Conservation (phyloP, 2,888 invertebrate genomes). For the Abscondita cerata region DNA sequence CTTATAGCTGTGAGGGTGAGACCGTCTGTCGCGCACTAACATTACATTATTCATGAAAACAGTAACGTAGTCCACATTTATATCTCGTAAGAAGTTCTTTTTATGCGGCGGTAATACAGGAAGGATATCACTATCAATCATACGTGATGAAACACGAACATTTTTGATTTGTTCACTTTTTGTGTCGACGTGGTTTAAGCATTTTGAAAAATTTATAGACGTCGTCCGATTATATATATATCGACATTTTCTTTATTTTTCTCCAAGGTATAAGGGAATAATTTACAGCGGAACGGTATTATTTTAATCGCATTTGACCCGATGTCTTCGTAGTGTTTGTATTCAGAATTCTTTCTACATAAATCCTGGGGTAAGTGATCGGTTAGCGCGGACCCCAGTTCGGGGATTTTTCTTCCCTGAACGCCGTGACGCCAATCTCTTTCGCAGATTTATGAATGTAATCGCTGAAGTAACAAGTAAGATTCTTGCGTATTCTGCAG, state of each 20-base stretch:
- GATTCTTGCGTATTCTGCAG: slow-evolving; percentile 39
- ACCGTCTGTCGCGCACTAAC: slow-evolving; percentile 54
- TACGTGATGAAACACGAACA: slow-evolving; percentile 31
- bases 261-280: slow-evolving; percentile 10
- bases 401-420: slow-evolving; percentile 57
- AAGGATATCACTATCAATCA: slow-evolving; percentile 50
- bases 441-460: slow-evolving; percentile 59
- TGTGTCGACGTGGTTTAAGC: neutral
- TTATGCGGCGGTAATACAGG: slow-evolving; percentile 40
- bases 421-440: slow-evolving; percentile 54
- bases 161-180: slow-evolving; percentile 26
- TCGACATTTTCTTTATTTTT: slow-evolving; percentile 9
- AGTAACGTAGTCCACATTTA: slow-evolving; percentile 53
- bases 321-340: slow-evolving; percentile 50
- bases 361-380: slow-evolving; percentile 60
- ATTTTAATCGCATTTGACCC: slow-evolving; percentile 40
- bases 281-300: slow-evolving; percentile 21
- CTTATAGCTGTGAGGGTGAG: slow-evolving; percentile 48
- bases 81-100: slow-evolving; percentile 52
- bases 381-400: slow-evolving; percentile 59
- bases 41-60: slow-evolving; percentile 60
- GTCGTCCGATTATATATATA: neutral
- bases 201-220: slow-evolving; percentile 6
- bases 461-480: slow-evolving; percentile 58
- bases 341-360: slow-evolving; percentile 57